These are phyloP conservation scores for Palloptera scutellata DNA, from an alignment of 2,888 invertebrate genomes.

Conservation along the genomic window DNA sequence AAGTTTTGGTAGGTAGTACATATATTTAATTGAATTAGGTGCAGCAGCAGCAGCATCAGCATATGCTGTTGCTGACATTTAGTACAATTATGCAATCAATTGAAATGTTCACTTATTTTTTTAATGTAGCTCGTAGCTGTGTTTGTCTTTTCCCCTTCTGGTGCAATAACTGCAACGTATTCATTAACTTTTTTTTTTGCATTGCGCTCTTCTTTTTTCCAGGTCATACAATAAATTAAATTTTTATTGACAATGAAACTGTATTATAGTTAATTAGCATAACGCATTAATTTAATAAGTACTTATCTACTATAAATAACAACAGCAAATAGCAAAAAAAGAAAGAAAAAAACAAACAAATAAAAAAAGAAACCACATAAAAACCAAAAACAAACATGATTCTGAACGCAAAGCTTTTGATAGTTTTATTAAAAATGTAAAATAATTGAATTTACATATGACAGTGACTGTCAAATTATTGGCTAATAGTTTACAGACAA, in stretches of 20 bases:
- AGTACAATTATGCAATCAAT: too few species aligned
- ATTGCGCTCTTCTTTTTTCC: conserved; percentile 23
- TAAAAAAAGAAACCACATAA: neutral
- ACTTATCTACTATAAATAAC: neutral
- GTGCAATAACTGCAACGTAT: neutral
- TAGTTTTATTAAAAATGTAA: too few species aligned
- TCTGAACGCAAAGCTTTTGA: neutral
- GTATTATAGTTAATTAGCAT: conserved; percentile 54
- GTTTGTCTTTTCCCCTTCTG: neutral
- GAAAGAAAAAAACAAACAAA: neutral
- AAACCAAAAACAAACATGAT: neutral
- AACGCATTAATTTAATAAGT: conserved; percentile 51
- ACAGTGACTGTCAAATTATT: conserved; percentile 6
- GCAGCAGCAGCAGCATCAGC: too few species aligned
- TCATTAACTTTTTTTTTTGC: conserved; percentile 19
- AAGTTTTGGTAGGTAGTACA: too few species aligned
- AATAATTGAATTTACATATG: conserved; percentile 14
- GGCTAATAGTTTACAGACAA: conserved; percentile 9
- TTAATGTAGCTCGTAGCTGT: neutral
- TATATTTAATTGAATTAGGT: too few species aligned
- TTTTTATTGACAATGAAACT: conserved; percentile 55
- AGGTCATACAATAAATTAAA: conserved; percentile 51
- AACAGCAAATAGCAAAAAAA: neutral
- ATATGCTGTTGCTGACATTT: too few species aligned
- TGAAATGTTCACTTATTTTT: neutral